Evolutionary conservation across 2,888 invertebrate genomes (phyloP).

Genomic region (Cacoxenus indagator): DNA sequence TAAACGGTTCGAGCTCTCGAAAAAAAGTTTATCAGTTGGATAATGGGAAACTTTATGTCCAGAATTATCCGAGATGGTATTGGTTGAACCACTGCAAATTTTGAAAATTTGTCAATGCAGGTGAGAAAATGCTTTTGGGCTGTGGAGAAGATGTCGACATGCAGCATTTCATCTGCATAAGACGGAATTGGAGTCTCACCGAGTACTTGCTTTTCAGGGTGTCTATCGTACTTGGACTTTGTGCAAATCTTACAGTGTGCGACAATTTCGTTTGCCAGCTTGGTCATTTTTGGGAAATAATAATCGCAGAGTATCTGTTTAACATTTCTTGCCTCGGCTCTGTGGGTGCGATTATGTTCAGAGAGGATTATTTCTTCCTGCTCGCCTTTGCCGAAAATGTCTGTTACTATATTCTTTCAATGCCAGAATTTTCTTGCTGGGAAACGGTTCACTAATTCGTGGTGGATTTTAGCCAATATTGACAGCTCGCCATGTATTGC

Average conservation of each 20-base stretch:
- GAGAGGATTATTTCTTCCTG: too few relatives aligned
- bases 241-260: background rate
- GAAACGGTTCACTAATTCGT: background rate
- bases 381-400: background rate
- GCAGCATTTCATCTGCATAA: too few relatives aligned
- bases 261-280: background rate
- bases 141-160: too few relatives aligned
- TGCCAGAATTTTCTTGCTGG: background rate
- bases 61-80: too few relatives aligned
- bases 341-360: background rate
- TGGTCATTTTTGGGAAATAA: background rate
- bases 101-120: too few relatives aligned
- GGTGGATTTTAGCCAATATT: background rate
- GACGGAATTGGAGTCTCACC: too few relatives aligned
- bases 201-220: background rate
- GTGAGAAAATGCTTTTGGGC: too few relatives aligned
- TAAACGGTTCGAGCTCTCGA: too few relatives aligned
- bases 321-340: background rate
- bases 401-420: background rate
- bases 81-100: too few relatives aligned
- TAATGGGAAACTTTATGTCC: too few relatives aligned
- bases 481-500: background rate
- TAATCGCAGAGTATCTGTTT: background rate
- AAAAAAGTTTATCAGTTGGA: too few relatives aligned
- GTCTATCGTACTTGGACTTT: background rate